Conservation (phyloP, 2,113 vertebrate genomes). For the Xerus inauris region DNA sequence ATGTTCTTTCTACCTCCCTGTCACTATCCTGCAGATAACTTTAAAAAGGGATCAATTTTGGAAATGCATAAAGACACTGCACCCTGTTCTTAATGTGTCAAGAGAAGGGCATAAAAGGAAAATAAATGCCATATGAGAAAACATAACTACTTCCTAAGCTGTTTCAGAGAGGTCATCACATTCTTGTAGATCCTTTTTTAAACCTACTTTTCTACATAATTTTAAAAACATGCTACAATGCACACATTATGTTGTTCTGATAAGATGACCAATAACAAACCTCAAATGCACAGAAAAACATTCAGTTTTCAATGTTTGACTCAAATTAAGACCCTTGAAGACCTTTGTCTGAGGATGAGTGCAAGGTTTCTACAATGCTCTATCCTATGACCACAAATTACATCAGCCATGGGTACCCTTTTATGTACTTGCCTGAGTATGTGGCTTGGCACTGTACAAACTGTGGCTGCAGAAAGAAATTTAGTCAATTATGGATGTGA, state of each 20-base stretch:
- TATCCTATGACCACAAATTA: slow-evolving; percentile 13
- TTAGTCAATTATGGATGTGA: neutral
- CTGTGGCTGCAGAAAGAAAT: neutral
- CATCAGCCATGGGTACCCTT: neutral
- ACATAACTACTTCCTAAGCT: neutral
- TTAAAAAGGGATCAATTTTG: neutral
- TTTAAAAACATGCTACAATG: neutral
- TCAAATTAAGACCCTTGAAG: neutral
- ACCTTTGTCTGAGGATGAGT: slow-evolving; percentile 1
- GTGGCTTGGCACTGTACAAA: slow-evolving; percentile 46
- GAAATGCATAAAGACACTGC: neutral
- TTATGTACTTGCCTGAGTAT: neutral
- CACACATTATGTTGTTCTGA: neutral
- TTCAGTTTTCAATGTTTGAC: neutral
- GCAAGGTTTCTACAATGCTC: neutral
- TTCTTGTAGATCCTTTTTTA: neutral
- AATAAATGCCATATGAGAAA: neutral
- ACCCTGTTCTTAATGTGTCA: neutral
- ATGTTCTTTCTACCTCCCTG: neutral
- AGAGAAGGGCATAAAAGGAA: neutral
- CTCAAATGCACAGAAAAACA: neutral
- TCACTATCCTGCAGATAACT: neutral
- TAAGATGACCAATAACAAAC: slow-evolving; percentile 14
- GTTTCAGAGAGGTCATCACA: neutral
- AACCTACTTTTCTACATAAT: neutral